Evolutionary conservation across 1,140 invertebrate genomes (phyloP).

Genomic region (Cotesia glomerata): DNA sequence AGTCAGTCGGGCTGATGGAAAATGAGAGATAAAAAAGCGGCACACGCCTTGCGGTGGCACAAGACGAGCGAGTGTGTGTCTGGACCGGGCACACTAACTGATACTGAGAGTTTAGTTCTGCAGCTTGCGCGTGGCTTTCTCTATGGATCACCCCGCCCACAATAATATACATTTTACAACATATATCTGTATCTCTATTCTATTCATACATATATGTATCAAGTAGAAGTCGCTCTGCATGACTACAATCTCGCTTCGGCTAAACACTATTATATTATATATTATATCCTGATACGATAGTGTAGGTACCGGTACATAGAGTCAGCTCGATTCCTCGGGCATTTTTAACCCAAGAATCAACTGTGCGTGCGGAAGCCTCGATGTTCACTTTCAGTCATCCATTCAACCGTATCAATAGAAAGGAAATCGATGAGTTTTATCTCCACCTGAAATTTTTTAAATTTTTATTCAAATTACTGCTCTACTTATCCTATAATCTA

Average conservation of each 20-base stretch:
- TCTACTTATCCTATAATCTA: too few relatives aligned
- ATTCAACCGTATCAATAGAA: slow-evolving; percentile 2
- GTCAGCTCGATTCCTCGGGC: background rate
- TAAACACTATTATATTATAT: too few relatives aligned
- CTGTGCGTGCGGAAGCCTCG: background rate
- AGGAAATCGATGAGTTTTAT: slow-evolving; percentile 2
- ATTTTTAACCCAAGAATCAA: background rate
- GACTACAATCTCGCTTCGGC: background rate
- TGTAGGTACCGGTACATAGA: background rate
- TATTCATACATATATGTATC: background rate
- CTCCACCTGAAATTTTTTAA: too few relatives aligned
- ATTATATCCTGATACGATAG: background rate
- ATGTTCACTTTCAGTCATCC: slow-evolving; percentile 8
- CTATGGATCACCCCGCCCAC: slow-evolving; percentile 55
- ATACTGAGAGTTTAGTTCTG: slow-evolving; percentile 22
- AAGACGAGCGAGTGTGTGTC: slow-evolving; percentile 29
- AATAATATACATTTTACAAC: slow-evolving; percentile 17
- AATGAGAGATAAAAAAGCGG: slow-evolving; percentile 37
- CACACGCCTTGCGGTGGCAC: slow-evolving; percentile 49
- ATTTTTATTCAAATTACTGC: too few relatives aligned
- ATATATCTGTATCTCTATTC: background rate
- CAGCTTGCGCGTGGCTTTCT: slow-evolving; percentile 47
- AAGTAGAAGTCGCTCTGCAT: slow-evolving; percentile 5
- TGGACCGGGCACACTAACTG: background rate
- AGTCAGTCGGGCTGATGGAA: background rate